phyloP scores from a whole-genome alignment of 2,113 vertebrate genomes.

The Anoplopoma fimbria region DNA sequence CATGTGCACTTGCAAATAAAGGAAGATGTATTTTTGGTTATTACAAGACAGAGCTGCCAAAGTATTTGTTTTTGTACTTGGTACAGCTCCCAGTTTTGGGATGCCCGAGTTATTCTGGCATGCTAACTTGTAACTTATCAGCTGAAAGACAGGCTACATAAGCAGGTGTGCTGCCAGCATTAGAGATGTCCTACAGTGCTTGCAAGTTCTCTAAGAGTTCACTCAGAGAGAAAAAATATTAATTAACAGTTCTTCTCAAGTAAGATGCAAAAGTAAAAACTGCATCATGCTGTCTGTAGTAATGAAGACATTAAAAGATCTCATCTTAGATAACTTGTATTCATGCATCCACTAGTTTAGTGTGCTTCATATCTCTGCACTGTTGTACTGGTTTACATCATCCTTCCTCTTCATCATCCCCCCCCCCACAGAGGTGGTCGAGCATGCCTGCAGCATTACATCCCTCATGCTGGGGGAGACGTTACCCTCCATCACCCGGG shows the following conservation, averaged over 20 bases:
- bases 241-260: slow-evolving; percentile 4
- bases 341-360: neutral
- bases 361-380: neutral
- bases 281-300: neutral
- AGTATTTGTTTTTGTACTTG: slow-evolving; percentile 25
- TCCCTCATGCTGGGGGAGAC: slow-evolving; percentile 98
- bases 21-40: slow-evolving; percentile 22
- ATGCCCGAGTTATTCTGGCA: slow-evolving; percentile 44
- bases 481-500: slow-evolving; percentile 95
- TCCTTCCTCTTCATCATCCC: neutral
- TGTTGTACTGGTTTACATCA: slow-evolving; percentile 33
- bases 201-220: slow-evolving; percentile 24
- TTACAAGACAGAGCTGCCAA: slow-evolving; percentile 23
- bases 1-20: slow-evolving; percentile 19
- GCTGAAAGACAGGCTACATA: slow-evolving; percentile 45
- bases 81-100: slow-evolving; percentile 48
- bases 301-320: neutral
- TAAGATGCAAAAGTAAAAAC: neutral
- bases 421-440: slow-evolving; percentile 95
- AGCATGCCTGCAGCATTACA: slow-evolving; percentile 96
- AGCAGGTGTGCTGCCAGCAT: slow-evolving; percentile 46
- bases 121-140: slow-evolving; percentile 49
- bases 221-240: slow-evolving; percentile 8
- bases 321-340: neutral
- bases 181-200: slow-evolving; percentile 22